Evolutionary conservation across 1,140 invertebrate species (phyloP), one percentile per base, ranked within the genome.

Genomic region (Neodiprion pinetum): DNA sequence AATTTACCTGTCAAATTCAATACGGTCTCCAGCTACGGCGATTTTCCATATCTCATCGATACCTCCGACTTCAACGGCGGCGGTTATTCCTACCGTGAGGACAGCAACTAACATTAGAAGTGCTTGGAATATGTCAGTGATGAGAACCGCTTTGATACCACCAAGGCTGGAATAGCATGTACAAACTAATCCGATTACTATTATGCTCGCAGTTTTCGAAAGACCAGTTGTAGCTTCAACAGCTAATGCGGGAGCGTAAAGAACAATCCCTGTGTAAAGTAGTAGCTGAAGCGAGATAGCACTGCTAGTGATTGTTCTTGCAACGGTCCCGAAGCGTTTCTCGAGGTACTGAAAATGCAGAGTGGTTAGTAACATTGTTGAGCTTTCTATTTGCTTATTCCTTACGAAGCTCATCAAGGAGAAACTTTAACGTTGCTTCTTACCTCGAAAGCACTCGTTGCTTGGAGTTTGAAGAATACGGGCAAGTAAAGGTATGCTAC

Each of bases 211-310:
- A 74, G 92, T 89, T 83, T 93, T 92, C 65, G 93, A 93, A 12
- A 96, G 85, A 9, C 95, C 95, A 2, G 95, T 96, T 47, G 98
- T 95, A n/a, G 96, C 95, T 86, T 96, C 95, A 10, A 99, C 82
- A 0, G 97, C 96, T 75, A 98, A 90, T 1, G 97, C 95, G 1
- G 97, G 97, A 0, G 97, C 97, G 85, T 97, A 98, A 0, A 98
- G 88, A 0, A 98, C 97, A 74, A 99, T 94, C 0, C 96, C 95
- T 91, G 97, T 97, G 83, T 98, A 98, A 12, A 98, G 84, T 48
- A 96, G 87, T 92, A 96, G 96, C 89, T 97, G 95, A 4, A 96
- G 75, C 8, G 93, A 93, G 80, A 96, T 97, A 0, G 94, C 93
- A 2, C 93, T 72, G 9, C 94, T 96, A 0, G 95, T 94, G 11